Conservation (phyloP, 1,140 invertebrate genomes). For the Gonioctena quinquepunctata region DNA sequence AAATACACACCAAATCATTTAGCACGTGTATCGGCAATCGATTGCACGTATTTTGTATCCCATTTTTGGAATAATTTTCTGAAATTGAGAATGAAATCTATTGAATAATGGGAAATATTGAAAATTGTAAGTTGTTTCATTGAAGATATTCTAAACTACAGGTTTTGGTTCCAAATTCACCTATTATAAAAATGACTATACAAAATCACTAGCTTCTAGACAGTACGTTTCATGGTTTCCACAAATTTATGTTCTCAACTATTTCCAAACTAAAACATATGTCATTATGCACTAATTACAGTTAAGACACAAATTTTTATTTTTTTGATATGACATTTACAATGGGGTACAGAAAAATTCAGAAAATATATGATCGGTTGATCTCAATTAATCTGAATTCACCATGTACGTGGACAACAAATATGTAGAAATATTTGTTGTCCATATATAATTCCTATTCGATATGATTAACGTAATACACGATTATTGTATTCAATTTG, state of each 20-base stretch:
- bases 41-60: too few species aligned
- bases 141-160: slow-evolving; percentile 17
- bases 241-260: neutral
- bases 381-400: neutral
- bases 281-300: slow-evolving; percentile 11
- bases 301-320: slow-evolving; percentile 31
- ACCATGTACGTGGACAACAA: neutral
- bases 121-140: too few species aligned
- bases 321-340: slow-evolving; percentile 8
- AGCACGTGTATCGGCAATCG: too few species aligned
- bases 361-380: neutral
- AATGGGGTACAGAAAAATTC: neutral
- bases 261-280: neutral
- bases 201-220: slow-evolving; percentile 40
- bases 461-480: neutral
- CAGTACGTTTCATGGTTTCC: slow-evolving; percentile 35
- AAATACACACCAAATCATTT: too few species aligned
- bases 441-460: neutral
- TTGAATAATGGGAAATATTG: too few species aligned
- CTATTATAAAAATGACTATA: slow-evolving; percentile 42
- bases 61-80: too few species aligned
- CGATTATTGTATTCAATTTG: neutral
- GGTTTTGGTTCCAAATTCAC: slow-evolving; percentile 37
- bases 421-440: neutral
- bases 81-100: too few species aligned